Evolutionary conservation across 1,140 invertebrate genomes (phyloP).

Genomic region (Aphis gossypii): DNA sequence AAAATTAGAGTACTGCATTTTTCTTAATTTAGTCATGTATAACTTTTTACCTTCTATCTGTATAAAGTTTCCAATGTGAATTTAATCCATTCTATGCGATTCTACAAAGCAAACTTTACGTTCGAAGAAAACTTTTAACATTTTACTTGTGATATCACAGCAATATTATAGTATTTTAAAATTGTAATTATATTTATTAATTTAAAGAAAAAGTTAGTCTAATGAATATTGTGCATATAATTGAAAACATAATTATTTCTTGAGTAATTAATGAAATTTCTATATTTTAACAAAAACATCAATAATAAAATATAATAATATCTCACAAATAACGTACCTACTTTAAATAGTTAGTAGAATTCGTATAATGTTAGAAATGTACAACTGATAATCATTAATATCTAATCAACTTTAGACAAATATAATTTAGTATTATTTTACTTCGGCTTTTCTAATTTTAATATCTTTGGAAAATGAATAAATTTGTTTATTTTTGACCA

Average conservation of each 20-base stretch:
- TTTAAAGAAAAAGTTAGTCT: neutral
- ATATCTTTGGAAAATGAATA: neutral
- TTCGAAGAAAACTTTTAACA: conserved; percentile 6
- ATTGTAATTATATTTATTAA: neutral
- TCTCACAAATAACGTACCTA: neutral
- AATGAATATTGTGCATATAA: neutral
- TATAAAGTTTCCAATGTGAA: conserved; percentile 24
- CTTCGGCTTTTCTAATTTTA: neutral
- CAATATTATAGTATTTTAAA: neutral
- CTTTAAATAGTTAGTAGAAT: neutral
- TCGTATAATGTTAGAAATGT: neutral
- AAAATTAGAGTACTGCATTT: neutral
- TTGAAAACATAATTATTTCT: neutral
- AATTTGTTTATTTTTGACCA: neutral
- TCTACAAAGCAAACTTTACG: neutral
- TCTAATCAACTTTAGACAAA: neutral
- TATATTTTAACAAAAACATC: neutral
- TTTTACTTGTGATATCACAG: neutral
- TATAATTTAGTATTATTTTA: neutral
- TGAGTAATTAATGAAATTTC: neutral
- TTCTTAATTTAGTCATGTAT: conserved; percentile 19
- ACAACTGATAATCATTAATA: neutral
- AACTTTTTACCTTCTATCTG: conserved; percentile 19
- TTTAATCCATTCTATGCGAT: neutral
- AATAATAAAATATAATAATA: neutral